Percentiles rank a stretch among this genome's conserved stretches.
Evolutionary conservation across 2,797 vertebrate genomes (phyloP).

Genomic region (Enteromius anoplus): DNA sequence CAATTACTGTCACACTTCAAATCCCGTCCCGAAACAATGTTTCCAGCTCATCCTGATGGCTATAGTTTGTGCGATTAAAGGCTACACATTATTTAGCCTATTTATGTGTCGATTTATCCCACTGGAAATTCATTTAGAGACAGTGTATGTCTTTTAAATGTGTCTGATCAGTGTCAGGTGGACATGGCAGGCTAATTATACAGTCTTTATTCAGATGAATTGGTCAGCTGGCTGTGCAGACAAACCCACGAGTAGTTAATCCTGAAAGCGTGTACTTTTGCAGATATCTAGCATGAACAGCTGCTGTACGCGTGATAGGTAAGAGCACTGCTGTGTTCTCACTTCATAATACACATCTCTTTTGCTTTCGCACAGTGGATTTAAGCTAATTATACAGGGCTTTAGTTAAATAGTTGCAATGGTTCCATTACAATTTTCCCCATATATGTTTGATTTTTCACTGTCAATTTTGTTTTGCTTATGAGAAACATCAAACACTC

Average conservation of each 20-base stretch:
- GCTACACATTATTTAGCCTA: not conserved
- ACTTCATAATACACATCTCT: not conserved
- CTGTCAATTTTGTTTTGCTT: not conserved
- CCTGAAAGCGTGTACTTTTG: not conserved
- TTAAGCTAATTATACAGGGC: not conserved
- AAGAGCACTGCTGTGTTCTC: not conserved
- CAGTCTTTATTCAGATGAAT: not conserved
- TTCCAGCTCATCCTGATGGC: not conserved
- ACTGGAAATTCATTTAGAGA: not conserved
- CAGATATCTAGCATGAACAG: not conserved
- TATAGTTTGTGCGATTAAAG: not conserved
- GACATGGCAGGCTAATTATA: conserved; percentile 29
- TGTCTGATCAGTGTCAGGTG: conserved; percentile 12
- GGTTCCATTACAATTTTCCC: not conserved
- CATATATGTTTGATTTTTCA: not conserved
- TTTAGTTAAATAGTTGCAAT: not conserved
- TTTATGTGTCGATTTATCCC: not conserved
- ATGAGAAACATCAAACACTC: not conserved
- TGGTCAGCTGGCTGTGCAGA: conserved; percentile 22
- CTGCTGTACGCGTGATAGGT: conserved; percentile 9
- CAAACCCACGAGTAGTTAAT: not conserved
- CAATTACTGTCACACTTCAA: not conserved
- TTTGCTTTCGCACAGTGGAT: not conserved
- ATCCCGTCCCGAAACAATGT: not conserved
- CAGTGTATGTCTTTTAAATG: not conserved